Evolutionary conservation across 2,113 vertebrate species (phyloP).

Genomic region (Pelvicachromis taeniatus): DNA sequence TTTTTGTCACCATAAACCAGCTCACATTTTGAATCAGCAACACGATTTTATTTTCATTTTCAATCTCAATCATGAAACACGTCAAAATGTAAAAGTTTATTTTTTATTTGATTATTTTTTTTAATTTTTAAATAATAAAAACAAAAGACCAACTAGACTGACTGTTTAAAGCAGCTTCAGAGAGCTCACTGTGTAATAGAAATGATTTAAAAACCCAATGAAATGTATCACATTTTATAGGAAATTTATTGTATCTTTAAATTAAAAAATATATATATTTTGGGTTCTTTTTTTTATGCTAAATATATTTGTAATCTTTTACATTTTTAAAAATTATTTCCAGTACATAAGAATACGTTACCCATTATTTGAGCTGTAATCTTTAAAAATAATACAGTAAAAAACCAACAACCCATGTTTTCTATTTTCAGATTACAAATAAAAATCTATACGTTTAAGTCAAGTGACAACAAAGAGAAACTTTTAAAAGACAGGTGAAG

Average conservation of each 20-base stretch:
- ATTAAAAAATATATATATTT: not conserved
- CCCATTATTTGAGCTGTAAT: not conserved
- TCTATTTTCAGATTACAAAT: not conserved
- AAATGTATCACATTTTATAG: not conserved
- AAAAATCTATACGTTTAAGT: not conserved
- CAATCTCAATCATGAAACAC: not conserved
- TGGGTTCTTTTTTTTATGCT: not conserved
- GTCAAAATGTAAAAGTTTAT: not conserved
- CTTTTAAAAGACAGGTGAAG: too few relatives aligned
- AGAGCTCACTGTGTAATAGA: not conserved
- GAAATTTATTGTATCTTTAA: accelerated
- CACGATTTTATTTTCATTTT: conserved; percentile 11
- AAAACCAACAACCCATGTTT: not conserved
- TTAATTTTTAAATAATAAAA: not conserved
- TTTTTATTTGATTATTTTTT: not conserved
- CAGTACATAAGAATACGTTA: not conserved
- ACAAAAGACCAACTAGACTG: not conserved
- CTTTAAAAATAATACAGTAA: accelerated
- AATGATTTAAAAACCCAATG: not conserved
- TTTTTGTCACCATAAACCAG: not conserved
- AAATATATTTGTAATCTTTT: not conserved
- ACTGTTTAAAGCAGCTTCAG: not conserved
- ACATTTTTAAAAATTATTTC: accelerated
- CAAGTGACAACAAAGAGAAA: not conserved
- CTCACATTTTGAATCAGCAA: not conserved